These are phyloP conservation scores for Carollia perspicillata DNA, from an alignment of 2,113 vertebrate species.

Conservation along the genomic window DNA sequence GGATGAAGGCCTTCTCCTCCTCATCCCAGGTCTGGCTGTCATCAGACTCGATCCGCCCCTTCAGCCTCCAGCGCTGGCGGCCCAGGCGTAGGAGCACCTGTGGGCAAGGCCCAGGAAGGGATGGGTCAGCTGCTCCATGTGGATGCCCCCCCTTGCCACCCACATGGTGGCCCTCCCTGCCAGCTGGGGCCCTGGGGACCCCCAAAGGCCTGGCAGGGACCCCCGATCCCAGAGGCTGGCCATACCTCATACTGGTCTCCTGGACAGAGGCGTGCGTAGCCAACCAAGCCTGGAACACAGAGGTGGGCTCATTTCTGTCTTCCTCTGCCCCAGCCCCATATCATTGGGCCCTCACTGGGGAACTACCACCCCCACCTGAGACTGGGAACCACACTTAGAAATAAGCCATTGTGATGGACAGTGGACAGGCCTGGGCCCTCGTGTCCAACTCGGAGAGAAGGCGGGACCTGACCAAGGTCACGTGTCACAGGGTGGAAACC, in stretches of 20 bases:
- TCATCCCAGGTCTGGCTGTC: conserved; percentile 95
- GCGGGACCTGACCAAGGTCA: not conserved
- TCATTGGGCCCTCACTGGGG: not conserved
- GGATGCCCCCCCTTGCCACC: not conserved
- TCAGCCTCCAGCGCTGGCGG: conserved; percentile 93
- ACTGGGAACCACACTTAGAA: not conserved
- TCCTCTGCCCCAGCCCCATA: not conserved
- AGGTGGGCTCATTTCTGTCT: not conserved
- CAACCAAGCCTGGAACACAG: conserved; percentile 90
- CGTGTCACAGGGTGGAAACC: not conserved
- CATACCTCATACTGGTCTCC: conserved; percentile 97
- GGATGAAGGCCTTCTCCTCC: conserved; percentile 93
- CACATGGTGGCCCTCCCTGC: not conserved
- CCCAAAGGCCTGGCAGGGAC: not conserved
- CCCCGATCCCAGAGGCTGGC: not conserved
- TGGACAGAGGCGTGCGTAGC: conserved; percentile 95
- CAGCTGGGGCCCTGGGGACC: not conserved
- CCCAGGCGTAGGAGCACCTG: conserved; percentile 93
- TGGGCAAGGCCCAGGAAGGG: not conserved
- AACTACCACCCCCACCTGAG: rapidly evolving
- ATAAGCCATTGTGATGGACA: not conserved
- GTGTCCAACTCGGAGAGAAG: not conserved
- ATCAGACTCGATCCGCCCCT: conserved; percentile 91
- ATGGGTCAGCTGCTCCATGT: rapidly evolving
- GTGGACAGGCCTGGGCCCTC: not conserved